Evolutionary conservation across 2,113 vertebrate genomes (phyloP), one percentile per base, ranked within the genome.

Genomic region (Mormyrus iriodes): DNA sequence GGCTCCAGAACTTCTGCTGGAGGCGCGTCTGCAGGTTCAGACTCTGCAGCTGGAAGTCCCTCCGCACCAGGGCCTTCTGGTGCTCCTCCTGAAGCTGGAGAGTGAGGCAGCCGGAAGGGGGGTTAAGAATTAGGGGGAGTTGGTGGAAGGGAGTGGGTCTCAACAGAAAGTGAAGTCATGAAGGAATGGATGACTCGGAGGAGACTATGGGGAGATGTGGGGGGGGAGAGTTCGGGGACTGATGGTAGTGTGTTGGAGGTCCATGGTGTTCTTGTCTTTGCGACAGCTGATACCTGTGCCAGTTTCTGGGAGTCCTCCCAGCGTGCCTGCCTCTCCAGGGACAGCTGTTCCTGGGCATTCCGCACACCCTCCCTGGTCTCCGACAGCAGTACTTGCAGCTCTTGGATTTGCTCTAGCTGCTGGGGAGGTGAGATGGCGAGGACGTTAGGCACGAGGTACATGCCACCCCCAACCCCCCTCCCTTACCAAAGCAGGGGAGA

Each of bases 31-130:
- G 97, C 9, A 99, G 96, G 90, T 96, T 97, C 91, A 98, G 93
- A 92, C 98, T 99, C 96, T 99, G 98, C 91, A 99, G 95, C 94
- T 99, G 97, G 35, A 99, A 99, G 93, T 99, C 98, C 21, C 97
- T 93, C 35, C 96, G 95, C 90, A 98, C 94, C 91, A 99, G 94
- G 0, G 96, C 97, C 93, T 97, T 99, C 95, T 99, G 98, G 91
- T 99, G 97, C 93, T 99, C 98, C 55, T 98, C 98, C 90, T 98
- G 98, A 88, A 98, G 94, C 97, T 99, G 93, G 0, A 17, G 85
- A 88, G 39, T 87, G n/a, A 88, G 19, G 53, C 61, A 27, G 69
- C 19, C 55, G n/a, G 83, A 31, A 84, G 44, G 9, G 35, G 85
- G 48, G 8, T 39, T 2, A 35, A 7, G 82, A 31, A 69, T 21